A percentile compares a stretch with the other conserved stretches of the same genome.
Conservation (phyloP, 2,797 vertebrate genomes). For the Sebastes nivosus region DNA sequence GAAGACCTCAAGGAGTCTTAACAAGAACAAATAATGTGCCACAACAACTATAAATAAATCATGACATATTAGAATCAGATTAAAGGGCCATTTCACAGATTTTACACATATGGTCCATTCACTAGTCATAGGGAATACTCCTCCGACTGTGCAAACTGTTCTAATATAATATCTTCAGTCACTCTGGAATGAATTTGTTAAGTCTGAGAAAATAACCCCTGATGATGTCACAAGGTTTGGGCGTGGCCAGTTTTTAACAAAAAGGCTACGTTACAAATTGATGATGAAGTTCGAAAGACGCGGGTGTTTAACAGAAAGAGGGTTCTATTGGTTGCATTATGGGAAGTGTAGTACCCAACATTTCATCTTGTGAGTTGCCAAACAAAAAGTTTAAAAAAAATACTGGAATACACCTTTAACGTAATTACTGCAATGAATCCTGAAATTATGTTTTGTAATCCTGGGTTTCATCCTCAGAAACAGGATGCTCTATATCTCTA, state of each 20-base stretch:
- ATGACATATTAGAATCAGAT: not conserved
- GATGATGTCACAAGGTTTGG: not conserved
- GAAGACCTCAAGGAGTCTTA: constrained; percentile 49
- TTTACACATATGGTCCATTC: not conserved
- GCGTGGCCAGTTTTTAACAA: not conserved
- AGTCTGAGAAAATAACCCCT: not conserved
- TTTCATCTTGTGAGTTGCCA: not conserved
- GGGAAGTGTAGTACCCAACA: not conserved
- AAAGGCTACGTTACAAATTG: not conserved
- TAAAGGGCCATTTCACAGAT: constrained; percentile 13
- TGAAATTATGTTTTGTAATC: not conserved
- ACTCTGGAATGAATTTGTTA: no score
- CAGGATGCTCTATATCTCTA: not conserved
- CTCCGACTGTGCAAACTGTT: not conserved
- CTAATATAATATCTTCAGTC: not conserved
- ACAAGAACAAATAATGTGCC: constrained; percentile 44
- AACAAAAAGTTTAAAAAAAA: not conserved
- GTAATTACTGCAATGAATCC: not conserved
- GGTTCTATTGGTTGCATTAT: not conserved
- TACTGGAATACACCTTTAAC: not conserved
- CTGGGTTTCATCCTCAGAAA: not conserved
- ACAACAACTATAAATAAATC: constrained; percentile 43
- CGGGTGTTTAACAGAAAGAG: not conserved
- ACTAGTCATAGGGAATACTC: not conserved
- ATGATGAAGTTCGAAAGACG: not conserved